phyloP scores from a whole-genome alignment of 1,140 invertebrate species.

The Chlorops oryzae region DNA sequence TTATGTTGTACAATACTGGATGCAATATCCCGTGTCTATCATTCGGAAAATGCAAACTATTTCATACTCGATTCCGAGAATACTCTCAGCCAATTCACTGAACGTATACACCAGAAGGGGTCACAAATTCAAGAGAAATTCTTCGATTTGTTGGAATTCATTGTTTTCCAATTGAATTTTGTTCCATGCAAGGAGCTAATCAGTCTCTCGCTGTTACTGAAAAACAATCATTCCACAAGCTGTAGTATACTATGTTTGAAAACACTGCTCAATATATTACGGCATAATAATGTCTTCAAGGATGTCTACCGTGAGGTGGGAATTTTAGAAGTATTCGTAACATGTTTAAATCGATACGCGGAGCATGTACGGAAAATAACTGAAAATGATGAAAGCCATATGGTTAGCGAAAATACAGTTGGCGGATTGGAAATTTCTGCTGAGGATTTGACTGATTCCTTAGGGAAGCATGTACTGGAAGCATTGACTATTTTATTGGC shows the following conservation, averaged over 20 bases:
- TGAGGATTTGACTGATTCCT: slow-evolving; percentile 60
- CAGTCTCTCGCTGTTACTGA: slow-evolving; percentile 86
- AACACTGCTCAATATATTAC: slow-evolving; percentile 80
- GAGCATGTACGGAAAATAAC: slow-evolving; percentile 50
- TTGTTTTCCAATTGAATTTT: slow-evolving; percentile 95
- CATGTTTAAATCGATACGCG: slow-evolving; percentile 83
- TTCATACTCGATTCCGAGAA: slow-evolving; percentile 96
- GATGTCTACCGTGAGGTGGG: slow-evolving; percentile 98
- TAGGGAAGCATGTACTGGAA: slow-evolving; percentile 83
- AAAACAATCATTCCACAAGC: slow-evolving; percentile 68
- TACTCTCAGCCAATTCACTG: slow-evolving; percentile 91
- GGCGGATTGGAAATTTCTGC: slow-evolving; percentile 13
- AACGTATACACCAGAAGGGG: slow-evolving; percentile 87
- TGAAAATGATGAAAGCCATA: slow-evolving; percentile 30
- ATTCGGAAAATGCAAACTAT: slow-evolving; percentile 97
- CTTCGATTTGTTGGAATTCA: slow-evolving; percentile 91
- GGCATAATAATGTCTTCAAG: slow-evolving; percentile 87
- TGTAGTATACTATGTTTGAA: slow-evolving; percentile 86
- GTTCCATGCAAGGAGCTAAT: slow-evolving; percentile 98
- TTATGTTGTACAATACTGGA: slow-evolving; percentile 88
- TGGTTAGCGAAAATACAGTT: too few species aligned
- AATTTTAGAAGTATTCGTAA: slow-evolving; percentile 92
- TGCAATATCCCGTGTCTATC: slow-evolving; percentile 93
- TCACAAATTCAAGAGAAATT: slow-evolving; percentile 91
- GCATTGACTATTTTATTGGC: slow-evolving; percentile 73